Conservation (phyloP, 1,140 invertebrate genomes). For the Drosophila subobscura region DNA sequence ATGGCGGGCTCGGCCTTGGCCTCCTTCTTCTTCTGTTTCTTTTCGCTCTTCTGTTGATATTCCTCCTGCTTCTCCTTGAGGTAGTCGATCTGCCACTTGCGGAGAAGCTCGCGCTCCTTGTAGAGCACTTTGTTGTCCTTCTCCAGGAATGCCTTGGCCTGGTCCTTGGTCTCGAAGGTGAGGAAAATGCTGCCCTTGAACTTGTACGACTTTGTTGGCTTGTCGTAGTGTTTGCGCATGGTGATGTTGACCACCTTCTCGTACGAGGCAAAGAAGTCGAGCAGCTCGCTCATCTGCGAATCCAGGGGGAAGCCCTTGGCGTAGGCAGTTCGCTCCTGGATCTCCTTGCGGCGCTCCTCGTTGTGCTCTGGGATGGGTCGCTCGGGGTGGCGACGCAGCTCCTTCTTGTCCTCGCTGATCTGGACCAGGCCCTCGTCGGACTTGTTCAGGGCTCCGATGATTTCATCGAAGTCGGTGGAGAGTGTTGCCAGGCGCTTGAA, state of each 20-base stretch:
- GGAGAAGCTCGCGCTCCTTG: constrained; percentile 88
- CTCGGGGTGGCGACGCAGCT: constrained; percentile 90
- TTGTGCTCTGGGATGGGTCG: constrained; percentile 93
- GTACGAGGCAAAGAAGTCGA: constrained; percentile 89
- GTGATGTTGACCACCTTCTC: constrained; percentile 91
- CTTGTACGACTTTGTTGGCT: constrained; percentile 86
- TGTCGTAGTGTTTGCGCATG: constrained; percentile 89
- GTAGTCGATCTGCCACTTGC: constrained; percentile 90
- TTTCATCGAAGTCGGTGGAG: constrained; percentile 88
- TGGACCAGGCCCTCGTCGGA: constrained; percentile 91
- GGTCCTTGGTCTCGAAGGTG: constrained; percentile 90
- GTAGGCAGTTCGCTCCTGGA: constrained; percentile 91
- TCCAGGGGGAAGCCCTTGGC: constrained; percentile 94
- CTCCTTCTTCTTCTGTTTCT: constrained; percentile 85
- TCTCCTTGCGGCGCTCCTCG: constrained; percentile 91
- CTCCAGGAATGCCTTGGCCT: constrained; percentile 86
- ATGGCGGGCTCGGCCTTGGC: constrained; percentile 84
- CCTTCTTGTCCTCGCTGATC: constrained; percentile 91
- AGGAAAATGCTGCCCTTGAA: constrained; percentile 97
- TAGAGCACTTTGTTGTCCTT: constrained; percentile 86
- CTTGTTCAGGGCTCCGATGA: constrained; percentile 90
- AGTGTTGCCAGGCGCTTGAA: constrained; percentile 94
- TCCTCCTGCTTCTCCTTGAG: constrained; percentile 89
- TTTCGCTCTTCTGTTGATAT: constrained; percentile 71
- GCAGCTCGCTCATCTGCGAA: constrained; percentile 88